A percentile compares a stretch with the other conserved stretches of the same genome.
Evolutionary conservation across 2,797 vertebrate species (phyloP).

Genomic region (Scyliorhinus canicula): DNA sequence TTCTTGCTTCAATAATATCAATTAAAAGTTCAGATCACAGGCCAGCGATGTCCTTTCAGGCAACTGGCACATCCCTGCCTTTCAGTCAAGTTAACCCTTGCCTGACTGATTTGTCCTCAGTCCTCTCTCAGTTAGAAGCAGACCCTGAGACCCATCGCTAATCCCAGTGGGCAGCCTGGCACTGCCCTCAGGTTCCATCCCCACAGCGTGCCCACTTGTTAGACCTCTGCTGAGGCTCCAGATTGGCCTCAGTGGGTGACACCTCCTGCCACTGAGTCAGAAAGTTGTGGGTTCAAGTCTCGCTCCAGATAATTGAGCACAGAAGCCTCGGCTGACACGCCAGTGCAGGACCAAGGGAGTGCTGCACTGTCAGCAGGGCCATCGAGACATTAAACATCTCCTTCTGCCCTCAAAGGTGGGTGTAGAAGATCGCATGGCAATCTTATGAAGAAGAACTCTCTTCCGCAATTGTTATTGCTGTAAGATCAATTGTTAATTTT

Average conservation of each 20-base stretch:
- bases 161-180: too few species aligned
- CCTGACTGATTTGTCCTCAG: not conserved
- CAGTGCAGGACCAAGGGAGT: not conserved
- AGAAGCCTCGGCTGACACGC: not conserved
- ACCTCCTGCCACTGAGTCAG: not conserved
- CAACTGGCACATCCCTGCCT: not conserved
- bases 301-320: not conserved
- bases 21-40: slow-evolving; percentile 31
- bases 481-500: not conserved
- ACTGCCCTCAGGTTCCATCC: not conserved
- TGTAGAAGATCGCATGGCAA: not conserved
- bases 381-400: not conserved
- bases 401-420: not conserved
- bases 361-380: not conserved
- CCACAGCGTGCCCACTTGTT: too few species aligned
- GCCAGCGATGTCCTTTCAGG: not conserved
- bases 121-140: not conserved
- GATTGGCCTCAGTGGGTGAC: not conserved
- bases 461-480: not conserved
- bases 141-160: not conserved
- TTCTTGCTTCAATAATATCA: slow-evolving; percentile 34
- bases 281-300: not conserved
- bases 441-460: not conserved
- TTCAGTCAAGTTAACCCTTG: not conserved
- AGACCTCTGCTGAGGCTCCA: not conserved